Conservation (phyloP, 2,888 invertebrate genomes). For the Lithodes maja region DNA sequence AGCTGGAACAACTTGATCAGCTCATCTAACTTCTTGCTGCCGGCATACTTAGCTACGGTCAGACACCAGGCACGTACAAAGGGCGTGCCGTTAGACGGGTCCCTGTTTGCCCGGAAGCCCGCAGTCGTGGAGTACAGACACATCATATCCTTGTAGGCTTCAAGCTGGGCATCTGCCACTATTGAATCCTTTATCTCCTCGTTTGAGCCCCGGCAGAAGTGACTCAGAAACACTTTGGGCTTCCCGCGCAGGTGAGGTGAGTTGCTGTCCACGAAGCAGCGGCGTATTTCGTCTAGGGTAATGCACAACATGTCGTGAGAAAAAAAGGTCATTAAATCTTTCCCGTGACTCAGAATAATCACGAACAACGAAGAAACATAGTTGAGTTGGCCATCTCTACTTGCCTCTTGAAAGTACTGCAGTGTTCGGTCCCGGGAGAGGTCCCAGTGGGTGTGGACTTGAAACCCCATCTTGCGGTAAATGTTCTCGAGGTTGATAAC, state of each 20-base stretch:
- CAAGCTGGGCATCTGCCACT: background rate
- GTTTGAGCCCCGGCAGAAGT: slow-evolving; percentile 24
- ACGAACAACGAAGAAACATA: slow-evolving; percentile 3
- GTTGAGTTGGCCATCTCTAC: background rate
- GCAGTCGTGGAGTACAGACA: slow-evolving; percentile 29
- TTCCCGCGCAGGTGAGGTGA: background rate
- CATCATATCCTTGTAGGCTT: slow-evolving; percentile 29
- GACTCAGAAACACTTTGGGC: slow-evolving; percentile 28
- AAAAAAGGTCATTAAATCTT: background rate
- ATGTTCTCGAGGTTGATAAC: slow-evolving; percentile 7
- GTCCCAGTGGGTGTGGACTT: background rate
- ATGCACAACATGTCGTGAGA: background rate
- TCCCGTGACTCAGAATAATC: slow-evolving; percentile 28
- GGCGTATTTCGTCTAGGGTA: slow-evolving; percentile 15
- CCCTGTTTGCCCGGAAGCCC: slow-evolving; percentile 8
- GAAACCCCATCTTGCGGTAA: slow-evolving; percentile 9
- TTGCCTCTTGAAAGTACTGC: background rate
- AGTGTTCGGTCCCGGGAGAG: background rate
- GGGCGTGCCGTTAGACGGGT: background rate
- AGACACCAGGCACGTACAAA: background rate
- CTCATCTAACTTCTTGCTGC: background rate
- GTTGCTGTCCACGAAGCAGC: background rate
- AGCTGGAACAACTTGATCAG: slow-evolving; percentile 5
- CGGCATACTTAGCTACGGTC: background rate
- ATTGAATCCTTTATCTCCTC: background rate